Base-by-base conservation (phyloP, 92 coral and sea anemone species). In the Parazoanthus swiftii region DNA sequence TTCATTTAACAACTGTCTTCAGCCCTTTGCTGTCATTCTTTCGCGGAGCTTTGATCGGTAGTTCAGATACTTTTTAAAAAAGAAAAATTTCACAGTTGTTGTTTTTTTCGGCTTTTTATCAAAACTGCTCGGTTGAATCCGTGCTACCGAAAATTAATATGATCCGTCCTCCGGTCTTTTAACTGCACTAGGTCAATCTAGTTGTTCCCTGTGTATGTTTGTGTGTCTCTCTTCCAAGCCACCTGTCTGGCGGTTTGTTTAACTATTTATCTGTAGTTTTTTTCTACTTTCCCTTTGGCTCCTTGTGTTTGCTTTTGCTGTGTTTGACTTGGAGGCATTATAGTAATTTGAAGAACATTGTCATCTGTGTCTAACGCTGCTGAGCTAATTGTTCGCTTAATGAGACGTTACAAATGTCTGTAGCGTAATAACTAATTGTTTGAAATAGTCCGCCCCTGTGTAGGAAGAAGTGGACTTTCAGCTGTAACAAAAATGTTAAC, bases 351-450 rank as follows among this genome's bases (percentile, higher is more conserved):
- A 71, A 51, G 44, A 46, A 58, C 38, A 59, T 84, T 58, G 72
- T 37, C 85, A 81, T 56, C 73, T 20, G 85, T 81, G 51, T 81
- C 85, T 84, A 84, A 84, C 66, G 77, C 77, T 73, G 79, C 87
- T 84, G 66, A 74, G 75, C 87, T 84, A 84, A 48, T 48, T 18
- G 51, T 76, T 70, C 29, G 87, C 87, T 71, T 84, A 71, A 84
- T 48, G 26, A 84, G 23, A 43, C 33, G 87, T 79, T 48, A 71
- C 79, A 79, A 29, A 6, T 6, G 51, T 43, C 4, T 8, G 79
- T 84, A 56, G 44, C 67, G 33, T 84, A 71, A 71, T 33, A 84
- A 56, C 15, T 67, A n/a, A n/a, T 25, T 39, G 25, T 36, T 67
- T 81, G 16, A 82, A 46, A 42, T 21, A 18, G 68, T 71, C 67